Base-by-base conservation (phyloP, 2,888 invertebrate species). In the Drosophila pseudotalamancana region DNA sequence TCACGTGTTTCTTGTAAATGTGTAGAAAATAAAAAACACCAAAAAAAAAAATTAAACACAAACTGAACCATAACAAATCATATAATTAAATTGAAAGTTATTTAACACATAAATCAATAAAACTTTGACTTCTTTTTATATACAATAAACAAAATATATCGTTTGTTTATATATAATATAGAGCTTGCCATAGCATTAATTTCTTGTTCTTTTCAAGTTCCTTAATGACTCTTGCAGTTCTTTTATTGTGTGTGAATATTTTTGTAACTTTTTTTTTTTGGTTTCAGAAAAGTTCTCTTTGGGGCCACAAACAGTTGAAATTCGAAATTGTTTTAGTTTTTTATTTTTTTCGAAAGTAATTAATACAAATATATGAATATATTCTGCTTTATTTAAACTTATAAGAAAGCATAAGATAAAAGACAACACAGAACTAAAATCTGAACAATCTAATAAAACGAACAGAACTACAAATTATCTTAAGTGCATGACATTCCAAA, bases 271-370 rank as follows among this genome's bases (percentile, higher is more conserved):
- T 45, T 46, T 40, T 59, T 62, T 51, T 37, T 54, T 37, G 92
- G 93, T 94, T 94, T 94, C 94, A 94, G 94, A 94, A 94, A 94
- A 94, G 94, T 94, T 94, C 94, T 94, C 93, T 93, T 93, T 89
- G 90, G 93, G 93, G 93, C 93, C 93, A 93, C 93, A 93, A 93
- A 93, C 93, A 89, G 86, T 88, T 92, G 80, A 77, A 78, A 79
- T 73, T 80, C 68, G 25, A 78, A 72, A 78, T 85, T 73, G 80
- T 60, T 70, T 50, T 53, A 5, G 37, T 57, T 64, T 55, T 60
- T 57, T 59, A 62, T 62, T 63, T 57, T 59, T 63, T 62, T 63
- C 53, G 43, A 68, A 68, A 74, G 64, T 18, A 76, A 63, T 70
- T 61, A 45, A 45, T 57, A 45, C 32, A 71, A 66, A 72, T 66